Conservation (phyloP, 2,797 vertebrate genomes). For the Heliangelus exortis region DNA sequence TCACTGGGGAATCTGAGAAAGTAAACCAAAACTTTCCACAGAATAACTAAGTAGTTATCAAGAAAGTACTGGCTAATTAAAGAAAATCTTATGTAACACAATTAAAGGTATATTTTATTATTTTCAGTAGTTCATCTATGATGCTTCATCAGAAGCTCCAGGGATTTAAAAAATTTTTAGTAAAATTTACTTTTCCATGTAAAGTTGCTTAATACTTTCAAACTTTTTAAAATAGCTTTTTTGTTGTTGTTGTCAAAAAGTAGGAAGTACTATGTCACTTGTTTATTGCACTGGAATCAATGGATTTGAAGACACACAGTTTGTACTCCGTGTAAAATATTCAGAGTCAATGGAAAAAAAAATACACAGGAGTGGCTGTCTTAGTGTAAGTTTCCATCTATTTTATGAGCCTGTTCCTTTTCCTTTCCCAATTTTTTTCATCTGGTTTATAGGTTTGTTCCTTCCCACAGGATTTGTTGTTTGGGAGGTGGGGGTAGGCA, state of each 20-base stretch:
- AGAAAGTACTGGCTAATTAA: neutral
- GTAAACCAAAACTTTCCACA: neutral
- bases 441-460: neutral
- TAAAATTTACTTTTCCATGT: neutral
- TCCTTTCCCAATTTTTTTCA: neutral
- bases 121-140: neutral
- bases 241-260: neutral
- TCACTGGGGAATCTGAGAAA: neutral
- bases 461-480: slow-evolving; percentile 9
- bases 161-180: neutral
- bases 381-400: neutral
- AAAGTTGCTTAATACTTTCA: neutral
- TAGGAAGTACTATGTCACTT: neutral
- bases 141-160: neutral
- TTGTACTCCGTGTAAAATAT: neutral
- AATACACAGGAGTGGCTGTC: neutral
- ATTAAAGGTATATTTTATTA: neutral
- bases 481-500: neutral
- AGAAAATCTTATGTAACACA: neutral
- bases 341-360: neutral
- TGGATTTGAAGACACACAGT: neutral
- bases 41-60: neutral
- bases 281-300: neutral
- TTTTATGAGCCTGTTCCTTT: neutral
- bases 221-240: neutral